Evolutionary conservation across 2,797 vertebrate species (phyloP), one percentile per base, ranked within the genome.

Genomic region (Eulemur coronatus): DNA sequence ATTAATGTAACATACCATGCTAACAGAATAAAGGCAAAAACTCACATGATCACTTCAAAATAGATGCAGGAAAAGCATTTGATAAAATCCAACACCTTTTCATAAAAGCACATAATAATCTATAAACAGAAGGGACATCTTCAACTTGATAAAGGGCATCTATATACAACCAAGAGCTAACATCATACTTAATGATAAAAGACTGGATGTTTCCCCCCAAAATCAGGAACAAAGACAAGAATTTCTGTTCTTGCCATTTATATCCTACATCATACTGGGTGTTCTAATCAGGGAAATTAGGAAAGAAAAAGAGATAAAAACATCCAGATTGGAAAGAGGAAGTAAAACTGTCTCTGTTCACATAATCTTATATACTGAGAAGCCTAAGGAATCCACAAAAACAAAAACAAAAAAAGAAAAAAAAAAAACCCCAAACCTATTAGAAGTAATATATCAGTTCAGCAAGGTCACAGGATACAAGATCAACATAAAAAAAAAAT

Each of bases 81-180:
- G 65, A 84, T 63, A 91, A 86, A 88, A 93, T 88, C 52, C 72
- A 94, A 59, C 46, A 69, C 33, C 43, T 94, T 80, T 70, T 73
- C 33, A 72, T 90, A 20, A 92, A 46, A 84, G 65, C 10, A 91
- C 7, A 50, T 20, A 93, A 96, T 41, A 92, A 55, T 75, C 15
- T 65, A 50, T 78, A n/a, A 41, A 93, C 26, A 84, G 78, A 87
- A 88, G 67, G 17, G 33, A 73, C 18, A 63, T 35, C 12, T 38
- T 87, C n/a, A 75, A 67, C 13, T 33, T 55, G 52, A 81, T n/a
- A 84, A 86, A 94, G 2, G 50, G 7, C 0, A 59, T 76, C 35
- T 84, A 38, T 9, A 12, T 76, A 79, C 92, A 88, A 65, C 67
- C 61, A 79, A 89, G 63, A 94, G 63, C 38, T 73, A 84, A 85